A percentile compares a stretch with the other conserved stretches of the same genome.
Evolutionary conservation across 2,888 invertebrate species (phyloP).

Genomic region (Acrobasis consociella): DNA sequence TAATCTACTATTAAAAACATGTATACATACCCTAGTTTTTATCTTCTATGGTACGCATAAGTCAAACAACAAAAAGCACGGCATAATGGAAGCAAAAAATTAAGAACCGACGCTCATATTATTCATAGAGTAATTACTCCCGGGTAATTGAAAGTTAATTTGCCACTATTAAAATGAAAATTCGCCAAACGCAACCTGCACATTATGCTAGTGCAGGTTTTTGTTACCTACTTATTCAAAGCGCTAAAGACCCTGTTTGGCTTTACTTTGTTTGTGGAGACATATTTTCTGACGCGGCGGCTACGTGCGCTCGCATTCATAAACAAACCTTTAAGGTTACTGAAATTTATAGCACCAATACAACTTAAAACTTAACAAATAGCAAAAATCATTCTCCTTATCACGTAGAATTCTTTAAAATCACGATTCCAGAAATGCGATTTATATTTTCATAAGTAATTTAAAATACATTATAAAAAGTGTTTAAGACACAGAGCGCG

Average conservation of each 20-base stretch:
- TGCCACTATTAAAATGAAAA: constrained; percentile 33
- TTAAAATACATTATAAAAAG: constrained; percentile 62
- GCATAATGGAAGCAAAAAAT: constrained; percentile 28
- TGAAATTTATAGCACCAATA: constrained; percentile 48
- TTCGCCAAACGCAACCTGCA: constrained; percentile 41
- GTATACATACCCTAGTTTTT: background rate
- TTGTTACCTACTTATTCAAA: constrained; percentile 59
- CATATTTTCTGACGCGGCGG: constrained; percentile 68
- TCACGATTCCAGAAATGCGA: constrained; percentile 41
- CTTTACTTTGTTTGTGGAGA: constrained; percentile 64
- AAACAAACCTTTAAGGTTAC: constrained; percentile 70
- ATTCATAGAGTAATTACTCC: constrained; percentile 51
- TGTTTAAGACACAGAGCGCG: constrained; percentile 64
- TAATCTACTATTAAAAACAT: too few species aligned
- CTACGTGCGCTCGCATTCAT: constrained; percentile 78
- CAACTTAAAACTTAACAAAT: constrained; percentile 33
- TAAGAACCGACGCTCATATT: constrained; percentile 37
- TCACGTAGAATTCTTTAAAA: constrained; percentile 40
- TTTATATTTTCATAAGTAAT: constrained; percentile 58
- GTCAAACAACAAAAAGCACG: background rate
- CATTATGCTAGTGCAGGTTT: constrained; percentile 59
- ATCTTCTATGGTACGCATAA: constrained; percentile 9
- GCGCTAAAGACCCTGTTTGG: constrained; percentile 62
- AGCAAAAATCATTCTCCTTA: constrained; percentile 30
- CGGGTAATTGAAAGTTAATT: constrained; percentile 51